Base-by-base conservation (phyloP, 2,888 invertebrate genomes). In the Mythimna loreyi region DNA sequence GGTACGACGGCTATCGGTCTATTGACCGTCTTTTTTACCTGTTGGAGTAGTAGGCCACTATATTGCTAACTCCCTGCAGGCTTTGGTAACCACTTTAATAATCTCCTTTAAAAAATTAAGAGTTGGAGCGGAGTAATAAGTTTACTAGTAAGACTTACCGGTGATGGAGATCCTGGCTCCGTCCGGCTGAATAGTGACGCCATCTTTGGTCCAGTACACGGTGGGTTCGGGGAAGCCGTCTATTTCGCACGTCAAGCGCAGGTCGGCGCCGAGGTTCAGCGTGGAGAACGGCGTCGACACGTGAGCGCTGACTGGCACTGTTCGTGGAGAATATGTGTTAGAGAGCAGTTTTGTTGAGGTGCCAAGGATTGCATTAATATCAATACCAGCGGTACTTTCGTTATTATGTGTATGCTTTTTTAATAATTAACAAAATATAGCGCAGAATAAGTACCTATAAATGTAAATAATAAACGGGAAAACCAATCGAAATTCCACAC, bases 201-300 rank as follows among this genome's bases (percentile, higher is more conserved):
- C 97, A 89, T 99, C 97, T 92, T 98, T 98, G 90, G 97, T 97
- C 99, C 99, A 99, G 70, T 96, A 94, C 4, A 98, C 97, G 77
- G 96, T 95, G 4, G 98, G 98, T 65, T 95, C 92, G 0, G 98
- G 98, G 92, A 97, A 97, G 5, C 98, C 98, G 80, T 97, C 97
- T 55, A 98, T 97, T 43, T 97, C 96, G 89, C 98, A 99, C 19
- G 96, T 96, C 74, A 99, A 96, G 52, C 95, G 96, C 81, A 98
- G 96, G 84, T 97, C 97, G 40, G 97, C 96, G 69, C 98, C 98
- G 53, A 97, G 96, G 3, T 96, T 95, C 90, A 97, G 97, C 62
- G 93, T 95, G n/a, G 95, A 95, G 77, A 94, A 92, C 6, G 86
- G 83, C 70, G 97, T 90, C 1, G 96, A 94, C 72, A 98, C 96